A percentile compares a stretch with the other conserved stretches of the same genome.
Conservation (phyloP, 2,113 vertebrate genomes). For the Gymnobelideus leadbeateri region DNA sequence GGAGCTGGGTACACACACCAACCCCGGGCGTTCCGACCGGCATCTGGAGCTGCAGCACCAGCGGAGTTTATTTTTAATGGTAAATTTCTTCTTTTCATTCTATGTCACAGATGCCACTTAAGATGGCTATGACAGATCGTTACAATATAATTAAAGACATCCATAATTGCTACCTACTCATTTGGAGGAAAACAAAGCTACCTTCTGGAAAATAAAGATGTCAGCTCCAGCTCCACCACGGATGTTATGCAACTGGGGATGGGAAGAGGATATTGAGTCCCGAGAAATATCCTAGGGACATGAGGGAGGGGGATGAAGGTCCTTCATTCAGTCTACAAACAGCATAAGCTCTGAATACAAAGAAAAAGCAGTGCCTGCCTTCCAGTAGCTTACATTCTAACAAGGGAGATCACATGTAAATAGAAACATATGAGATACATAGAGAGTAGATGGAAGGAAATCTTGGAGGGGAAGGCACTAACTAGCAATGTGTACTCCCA, state of each 20-base stretch:
- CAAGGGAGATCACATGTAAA: neutral
- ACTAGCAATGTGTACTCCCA: neutral
- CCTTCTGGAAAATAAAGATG: neutral
- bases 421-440: neutral
- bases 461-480: neutral
- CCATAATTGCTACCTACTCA: neutral
- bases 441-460: neutral
- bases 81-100: neutral
- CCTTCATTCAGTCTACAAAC: neutral
- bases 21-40: neutral
- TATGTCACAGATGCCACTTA: neutral
- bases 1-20: neutral
- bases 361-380: neutral
- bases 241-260: neutral
- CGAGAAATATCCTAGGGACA: neutral
- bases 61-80: neutral
- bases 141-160: conserved; percentile 6
- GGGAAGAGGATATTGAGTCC: neutral
- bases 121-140: neutral
- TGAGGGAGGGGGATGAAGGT: too few species aligned
- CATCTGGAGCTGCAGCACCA: neutral
- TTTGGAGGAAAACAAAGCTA: neutral
- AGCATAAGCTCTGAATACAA: neutral
- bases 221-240: neutral
- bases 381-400: neutral